phyloP scores from a whole-genome alignment of 2,888 invertebrate species.

The Sicus ferrugineus region DNA sequence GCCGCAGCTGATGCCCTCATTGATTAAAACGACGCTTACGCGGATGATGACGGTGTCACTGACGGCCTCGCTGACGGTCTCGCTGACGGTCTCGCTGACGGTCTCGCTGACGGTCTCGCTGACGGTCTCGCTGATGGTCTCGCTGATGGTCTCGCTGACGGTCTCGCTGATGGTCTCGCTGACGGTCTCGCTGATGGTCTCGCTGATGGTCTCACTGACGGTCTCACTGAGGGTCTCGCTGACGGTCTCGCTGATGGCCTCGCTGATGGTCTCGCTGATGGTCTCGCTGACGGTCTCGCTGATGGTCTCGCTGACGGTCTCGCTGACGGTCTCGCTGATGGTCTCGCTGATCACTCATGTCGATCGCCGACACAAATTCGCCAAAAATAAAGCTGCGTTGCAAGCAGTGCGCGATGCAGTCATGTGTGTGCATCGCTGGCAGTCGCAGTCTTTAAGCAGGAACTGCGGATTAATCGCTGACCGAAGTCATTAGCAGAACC shows the following conservation, averaged over 20 bases:
- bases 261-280: slow-evolving; percentile 34
- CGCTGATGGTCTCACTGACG: slow-evolving; percentile 3
- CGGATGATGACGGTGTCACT: slow-evolving; percentile 5
- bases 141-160: neutral
- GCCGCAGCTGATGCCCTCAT: slow-evolving; percentile 32
- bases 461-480: slow-evolving; percentile 26
- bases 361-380: neutral
- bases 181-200: slow-evolving; percentile 26
- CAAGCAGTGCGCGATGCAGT: slow-evolving; percentile 3
- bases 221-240: neutral
- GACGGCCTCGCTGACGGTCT: slow-evolving; percentile 2
- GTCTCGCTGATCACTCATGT: neutral
- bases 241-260: neutral
- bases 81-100: neutral
- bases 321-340: slow-evolving; percentile 6
- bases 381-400: neutral
- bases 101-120: slow-evolving; percentile 10
- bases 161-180: slow-evolving; percentile 30
- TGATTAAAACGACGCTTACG: slow-evolving; percentile 32
- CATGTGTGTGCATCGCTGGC: slow-evolving; percentile 18
- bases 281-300: slow-evolving; percentile 28
- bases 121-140: neutral
- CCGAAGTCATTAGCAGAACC: slow-evolving; percentile 8
- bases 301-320: slow-evolving; percentile 1
- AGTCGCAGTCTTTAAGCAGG: slow-evolving; percentile 23